Evolutionary conservation across 2,888 invertebrate species (phyloP).

Genomic region (Macrosoma leucophasiata): DNA sequence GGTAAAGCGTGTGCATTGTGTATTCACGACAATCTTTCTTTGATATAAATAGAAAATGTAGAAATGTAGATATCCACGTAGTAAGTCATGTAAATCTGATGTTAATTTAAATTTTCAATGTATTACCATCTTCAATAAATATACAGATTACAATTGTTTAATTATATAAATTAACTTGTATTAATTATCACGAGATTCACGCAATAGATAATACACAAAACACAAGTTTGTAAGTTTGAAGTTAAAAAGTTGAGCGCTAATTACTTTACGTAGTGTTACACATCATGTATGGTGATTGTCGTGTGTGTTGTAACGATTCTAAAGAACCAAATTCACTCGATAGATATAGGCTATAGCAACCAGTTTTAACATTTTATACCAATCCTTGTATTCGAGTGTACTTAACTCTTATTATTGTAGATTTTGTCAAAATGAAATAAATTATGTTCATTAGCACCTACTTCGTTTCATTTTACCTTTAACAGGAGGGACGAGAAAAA

Average conservation of each 20-base stretch:
- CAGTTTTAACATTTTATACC: conserved; percentile 73
- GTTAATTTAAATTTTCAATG: too few relatives aligned
- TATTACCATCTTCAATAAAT: conserved; percentile 12
- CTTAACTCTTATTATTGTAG: conserved; percentile 72
- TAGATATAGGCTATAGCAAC: conserved; percentile 64
- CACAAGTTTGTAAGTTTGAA: conserved; percentile 25
- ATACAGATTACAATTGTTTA: too few relatives aligned
- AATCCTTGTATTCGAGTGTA: conserved; percentile 74
- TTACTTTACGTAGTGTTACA: conserved; percentile 37
- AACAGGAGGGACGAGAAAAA: conserved; percentile 25
- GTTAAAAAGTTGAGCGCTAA: conserved; percentile 27
- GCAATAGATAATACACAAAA: conserved; percentile 15
- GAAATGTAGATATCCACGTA: conserved; percentile 70
- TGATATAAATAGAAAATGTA: conserved; percentile 51
- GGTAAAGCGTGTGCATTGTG: conserved; percentile 42
- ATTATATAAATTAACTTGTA: conserved; percentile 19
- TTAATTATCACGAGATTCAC: conserved; percentile 15
- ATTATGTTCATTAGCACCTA: conserved; percentile 69
- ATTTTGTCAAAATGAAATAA: conserved; percentile 72
- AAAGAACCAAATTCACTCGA: conserved; percentile 68
- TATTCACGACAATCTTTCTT: conserved; percentile 37
- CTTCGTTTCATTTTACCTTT: conserved; percentile 31
- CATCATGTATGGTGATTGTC: conserved; percentile 39
- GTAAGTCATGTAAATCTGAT: conserved; percentile 34
- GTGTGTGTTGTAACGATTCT: conserved; percentile 55